phyloP scores from a whole-genome alignment of 2,113 vertebrate genomes.

The Naja naja region DNA sequence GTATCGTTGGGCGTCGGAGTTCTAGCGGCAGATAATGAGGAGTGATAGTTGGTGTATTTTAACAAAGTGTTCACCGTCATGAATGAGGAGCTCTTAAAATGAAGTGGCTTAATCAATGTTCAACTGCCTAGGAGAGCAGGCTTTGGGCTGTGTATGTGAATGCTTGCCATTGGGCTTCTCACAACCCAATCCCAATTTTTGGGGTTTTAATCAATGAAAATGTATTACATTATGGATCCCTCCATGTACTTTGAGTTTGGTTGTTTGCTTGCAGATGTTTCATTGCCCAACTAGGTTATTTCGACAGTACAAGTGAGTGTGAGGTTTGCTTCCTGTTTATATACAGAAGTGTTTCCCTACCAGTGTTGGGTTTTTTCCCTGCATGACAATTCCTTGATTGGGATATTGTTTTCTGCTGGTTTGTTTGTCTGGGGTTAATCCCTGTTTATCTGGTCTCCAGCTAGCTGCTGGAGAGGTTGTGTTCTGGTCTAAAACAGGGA shows the following conservation, averaged over 20 bases:
- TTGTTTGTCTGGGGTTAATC: not conserved
- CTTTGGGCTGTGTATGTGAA: not conserved
- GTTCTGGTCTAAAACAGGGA: not conserved
- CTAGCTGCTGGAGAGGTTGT: not conserved
- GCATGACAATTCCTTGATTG: not conserved
- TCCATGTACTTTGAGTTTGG: not conserved
- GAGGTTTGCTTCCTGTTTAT: not conserved
- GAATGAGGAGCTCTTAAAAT: constrained; percentile 7
- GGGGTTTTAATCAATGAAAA: not conserved
- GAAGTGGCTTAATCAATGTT: constrained; percentile 11
- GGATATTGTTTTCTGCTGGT: not conserved
- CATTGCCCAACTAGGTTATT: not conserved
- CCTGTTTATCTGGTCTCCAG: not conserved
- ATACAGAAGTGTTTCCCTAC: not conserved
- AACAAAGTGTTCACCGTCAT: not conserved
- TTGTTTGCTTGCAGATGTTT: not conserved
- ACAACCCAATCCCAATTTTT: not conserved
- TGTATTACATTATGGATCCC: not conserved
- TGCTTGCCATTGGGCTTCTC: not conserved
- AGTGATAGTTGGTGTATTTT: constrained; percentile 5
- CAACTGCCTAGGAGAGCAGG: not conserved
- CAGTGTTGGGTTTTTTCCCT: fast-evolving
- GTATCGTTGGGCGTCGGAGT: not conserved
- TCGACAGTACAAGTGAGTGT: not conserved
- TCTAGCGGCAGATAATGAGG: constrained; percentile 12